Evolutionary conservation across 2,888 invertebrate species (phyloP).

Genomic region (Lepidonotus clava): DNA sequence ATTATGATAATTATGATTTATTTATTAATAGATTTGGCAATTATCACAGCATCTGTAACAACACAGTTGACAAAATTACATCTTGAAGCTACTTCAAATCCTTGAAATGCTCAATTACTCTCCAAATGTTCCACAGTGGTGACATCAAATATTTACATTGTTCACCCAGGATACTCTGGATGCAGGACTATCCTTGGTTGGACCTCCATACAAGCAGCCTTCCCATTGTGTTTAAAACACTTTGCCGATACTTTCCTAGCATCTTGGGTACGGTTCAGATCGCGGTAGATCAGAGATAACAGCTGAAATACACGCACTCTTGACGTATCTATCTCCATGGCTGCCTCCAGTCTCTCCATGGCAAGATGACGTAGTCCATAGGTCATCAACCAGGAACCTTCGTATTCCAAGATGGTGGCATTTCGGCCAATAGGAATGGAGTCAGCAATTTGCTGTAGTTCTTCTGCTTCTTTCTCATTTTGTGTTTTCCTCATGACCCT

Average conservation of each 20-base stretch:
- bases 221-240: constrained; percentile 41
- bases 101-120: background rate
- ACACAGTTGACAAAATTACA: background rate
- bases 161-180: background rate
- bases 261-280: background rate
- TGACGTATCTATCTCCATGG: constrained; percentile 62
- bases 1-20: background rate
- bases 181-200: constrained; percentile 36
- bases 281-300: constrained; percentile 57
- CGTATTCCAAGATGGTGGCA: constrained; percentile 71
- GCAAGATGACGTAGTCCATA: constrained; percentile 67
- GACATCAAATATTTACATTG: background rate
- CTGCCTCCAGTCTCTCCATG: constrained; percentile 63
- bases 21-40: background rate
- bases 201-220: background rate
- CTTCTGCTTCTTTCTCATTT: constrained; percentile 58
- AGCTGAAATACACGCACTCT: constrained; percentile 66
- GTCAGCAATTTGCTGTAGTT: constrained; percentile 59
- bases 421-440: constrained; percentile 66
- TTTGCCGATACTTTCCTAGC: constrained; percentile 7
- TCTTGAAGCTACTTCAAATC: background rate
- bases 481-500: constrained; percentile 67
- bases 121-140: background rate
- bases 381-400: constrained; percentile 69
- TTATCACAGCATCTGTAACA: background rate